Percentiles rank a stretch among this genome's conserved stretches.
Conservation (phyloP, 2,797 vertebrate genomes). For the Eidolon dupreanum region DNA sequence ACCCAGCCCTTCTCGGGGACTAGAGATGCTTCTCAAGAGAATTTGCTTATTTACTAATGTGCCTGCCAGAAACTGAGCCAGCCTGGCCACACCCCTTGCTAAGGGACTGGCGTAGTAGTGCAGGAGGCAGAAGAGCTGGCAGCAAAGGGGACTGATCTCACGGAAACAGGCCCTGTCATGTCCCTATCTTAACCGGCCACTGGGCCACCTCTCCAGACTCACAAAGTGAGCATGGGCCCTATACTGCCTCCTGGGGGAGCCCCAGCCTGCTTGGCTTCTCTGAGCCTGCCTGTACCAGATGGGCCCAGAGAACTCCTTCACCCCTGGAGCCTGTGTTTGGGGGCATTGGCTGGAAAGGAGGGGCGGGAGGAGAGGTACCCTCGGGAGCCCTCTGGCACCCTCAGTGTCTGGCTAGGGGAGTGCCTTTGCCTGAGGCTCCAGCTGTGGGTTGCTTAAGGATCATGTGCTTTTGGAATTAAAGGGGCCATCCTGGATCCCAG, state of each 20-base stretch:
- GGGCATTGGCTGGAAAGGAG: background rate
- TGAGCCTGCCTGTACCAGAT: background rate
- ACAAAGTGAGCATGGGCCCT: no score
- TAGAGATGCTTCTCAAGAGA: background rate
- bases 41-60: slow-evolving; percentile 25
- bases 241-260: background rate
- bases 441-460: background rate
- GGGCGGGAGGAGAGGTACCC: background rate
- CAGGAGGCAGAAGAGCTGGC: background rate
- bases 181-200: background rate
- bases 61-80: background rate
- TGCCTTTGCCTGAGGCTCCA: background rate
- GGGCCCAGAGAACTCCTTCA: background rate
- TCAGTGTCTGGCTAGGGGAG: background rate
- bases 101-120: background rate
- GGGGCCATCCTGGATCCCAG: background rate
- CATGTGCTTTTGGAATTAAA: background rate
- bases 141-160: background rate
- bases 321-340: background rate
- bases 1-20: background rate
- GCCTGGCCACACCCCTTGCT: background rate
- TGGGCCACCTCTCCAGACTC: background rate
- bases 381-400: background rate
- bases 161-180: slow-evolving; percentile 10
- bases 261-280: background rate